Evolutionary conservation across 2,888 invertebrate species (phyloP).

Genomic region (Conops quadrifasciatus): DNA sequence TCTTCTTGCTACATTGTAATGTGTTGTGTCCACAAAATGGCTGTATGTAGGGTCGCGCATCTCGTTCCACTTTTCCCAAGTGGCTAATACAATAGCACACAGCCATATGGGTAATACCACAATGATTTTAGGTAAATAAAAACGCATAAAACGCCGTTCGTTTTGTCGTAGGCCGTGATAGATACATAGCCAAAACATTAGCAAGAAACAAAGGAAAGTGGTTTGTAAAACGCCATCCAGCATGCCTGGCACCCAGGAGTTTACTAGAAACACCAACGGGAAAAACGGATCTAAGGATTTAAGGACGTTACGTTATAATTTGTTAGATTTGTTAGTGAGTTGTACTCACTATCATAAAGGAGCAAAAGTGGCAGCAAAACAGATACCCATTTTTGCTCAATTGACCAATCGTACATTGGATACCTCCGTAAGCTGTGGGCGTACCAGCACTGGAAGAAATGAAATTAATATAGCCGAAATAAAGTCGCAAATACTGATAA

Average conservation of each 20-base stretch:
- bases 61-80: conserved; percentile 91
- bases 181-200: conserved; percentile 94
- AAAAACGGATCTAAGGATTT: conserved; percentile 85
- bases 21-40: conserved; percentile 83
- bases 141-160: conserved; percentile 83
- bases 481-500: not conserved
- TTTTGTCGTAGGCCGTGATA: conserved; percentile 96
- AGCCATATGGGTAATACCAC: conserved; percentile 88
- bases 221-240: conserved; percentile 90
- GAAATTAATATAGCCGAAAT: not conserved
- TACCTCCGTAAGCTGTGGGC: conserved; percentile 88
- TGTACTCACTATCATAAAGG: conserved; percentile 85
- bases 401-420: conserved; percentile 92
- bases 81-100: conserved; percentile 83
- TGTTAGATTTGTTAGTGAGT: too few species aligned
- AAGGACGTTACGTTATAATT: too few species aligned
- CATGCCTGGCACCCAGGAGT: conserved; percentile 92
- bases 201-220: conserved; percentile 84
- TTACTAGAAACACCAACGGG: conserved; percentile 86
- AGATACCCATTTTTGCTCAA: conserved; percentile 97
- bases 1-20: conserved; percentile 76
- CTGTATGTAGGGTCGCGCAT: conserved; percentile 92
- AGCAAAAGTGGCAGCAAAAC: conserved; percentile 85
- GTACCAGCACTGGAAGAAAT: conserved; percentile 82
- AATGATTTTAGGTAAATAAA: conserved; percentile 90